A percentile compares a stretch with the other conserved stretches of the same genome.
Conservation (phyloP, 1,140 invertebrate genomes). For the Diorhabda elongata region DNA sequence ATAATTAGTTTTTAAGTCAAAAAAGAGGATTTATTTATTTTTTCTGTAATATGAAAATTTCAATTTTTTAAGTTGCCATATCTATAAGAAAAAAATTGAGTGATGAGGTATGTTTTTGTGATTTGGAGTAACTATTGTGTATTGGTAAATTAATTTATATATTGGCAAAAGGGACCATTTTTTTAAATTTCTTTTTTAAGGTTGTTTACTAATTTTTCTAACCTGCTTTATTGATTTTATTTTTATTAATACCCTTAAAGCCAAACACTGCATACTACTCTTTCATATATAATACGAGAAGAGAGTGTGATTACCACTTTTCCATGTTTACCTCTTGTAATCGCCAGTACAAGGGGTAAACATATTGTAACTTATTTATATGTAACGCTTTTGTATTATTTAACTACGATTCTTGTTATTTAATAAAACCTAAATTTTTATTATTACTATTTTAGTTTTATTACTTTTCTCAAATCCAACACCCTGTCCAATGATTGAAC, state of each 20-base stretch:
- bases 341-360: constrained; percentile 38
- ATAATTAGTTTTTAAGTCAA: constrained; percentile 4
- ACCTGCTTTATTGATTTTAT: constrained; percentile 33
- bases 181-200: constrained; percentile 31
- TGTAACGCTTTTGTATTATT: constrained; percentile 43
- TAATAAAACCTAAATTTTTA: constrained; percentile 43
- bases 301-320: constrained; percentile 39
- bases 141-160: constrained; percentile 26
- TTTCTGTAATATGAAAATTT: constrained; percentile 23
- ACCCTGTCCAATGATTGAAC: no score
- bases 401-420: constrained; percentile 36
- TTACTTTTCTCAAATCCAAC: no score
- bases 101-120: not conserved
- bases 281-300: not conserved
- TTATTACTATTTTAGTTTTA: constrained; percentile 16
- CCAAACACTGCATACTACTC: constrained; percentile 5
- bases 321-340: constrained; percentile 32
- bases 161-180: constrained; percentile 42
- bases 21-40: constrained; percentile 3
- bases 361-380: constrained; percentile 28
- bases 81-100: constrained; percentile 22
- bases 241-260: constrained; percentile 6
- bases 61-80: constrained; percentile 29
- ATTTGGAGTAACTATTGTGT: constrained; percentile 11
- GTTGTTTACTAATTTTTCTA: constrained; percentile 41